phyloP scores from a whole-genome alignment of 2,888 invertebrate genomes.

The Cyrtodaria siliqua region DNA sequence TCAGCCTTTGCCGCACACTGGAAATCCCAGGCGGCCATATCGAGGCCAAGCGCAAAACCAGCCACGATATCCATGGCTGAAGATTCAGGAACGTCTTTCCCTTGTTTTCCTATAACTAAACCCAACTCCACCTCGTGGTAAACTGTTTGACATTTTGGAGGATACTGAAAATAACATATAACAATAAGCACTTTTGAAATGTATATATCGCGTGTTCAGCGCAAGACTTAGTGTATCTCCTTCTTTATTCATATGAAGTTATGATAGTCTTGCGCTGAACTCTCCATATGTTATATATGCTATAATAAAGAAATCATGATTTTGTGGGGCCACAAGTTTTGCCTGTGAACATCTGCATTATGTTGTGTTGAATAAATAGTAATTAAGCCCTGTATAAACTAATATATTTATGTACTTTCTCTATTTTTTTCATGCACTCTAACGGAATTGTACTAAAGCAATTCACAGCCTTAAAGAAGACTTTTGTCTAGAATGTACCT shows the following conservation, averaged over 20 bases:
- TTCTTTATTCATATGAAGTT: too few species aligned
- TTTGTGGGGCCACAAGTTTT: too few species aligned
- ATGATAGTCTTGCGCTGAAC: too few species aligned
- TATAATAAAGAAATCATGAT: too few species aligned
- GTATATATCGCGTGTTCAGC: too few species aligned
- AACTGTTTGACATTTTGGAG: constrained; percentile 89
- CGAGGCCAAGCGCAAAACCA: constrained; percentile 91
- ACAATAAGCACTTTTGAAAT: too few species aligned
- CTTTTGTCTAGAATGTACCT: background rate
- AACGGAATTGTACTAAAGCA: background rate
- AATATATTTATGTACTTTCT: too few species aligned
- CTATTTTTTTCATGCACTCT: too few species aligned
- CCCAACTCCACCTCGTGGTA: constrained; percentile 93
- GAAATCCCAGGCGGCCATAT: constrained; percentile 89
- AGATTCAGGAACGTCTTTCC: constrained; percentile 88
- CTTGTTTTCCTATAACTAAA: constrained; percentile 89
- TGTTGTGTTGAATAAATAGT: too few species aligned
- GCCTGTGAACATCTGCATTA: too few species aligned
- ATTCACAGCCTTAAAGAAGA: background rate
- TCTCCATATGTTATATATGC: too few species aligned
- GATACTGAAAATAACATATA: constrained; percentile 88
- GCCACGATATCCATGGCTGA: constrained; percentile 89
- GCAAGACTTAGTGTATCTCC: too few species aligned
- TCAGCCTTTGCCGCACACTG: constrained; percentile 87
- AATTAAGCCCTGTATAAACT: background rate